These are phyloP conservation scores for Pollenia labialis DNA, from an alignment of 2,888 invertebrate genomes.

Conservation along the genomic window DNA sequence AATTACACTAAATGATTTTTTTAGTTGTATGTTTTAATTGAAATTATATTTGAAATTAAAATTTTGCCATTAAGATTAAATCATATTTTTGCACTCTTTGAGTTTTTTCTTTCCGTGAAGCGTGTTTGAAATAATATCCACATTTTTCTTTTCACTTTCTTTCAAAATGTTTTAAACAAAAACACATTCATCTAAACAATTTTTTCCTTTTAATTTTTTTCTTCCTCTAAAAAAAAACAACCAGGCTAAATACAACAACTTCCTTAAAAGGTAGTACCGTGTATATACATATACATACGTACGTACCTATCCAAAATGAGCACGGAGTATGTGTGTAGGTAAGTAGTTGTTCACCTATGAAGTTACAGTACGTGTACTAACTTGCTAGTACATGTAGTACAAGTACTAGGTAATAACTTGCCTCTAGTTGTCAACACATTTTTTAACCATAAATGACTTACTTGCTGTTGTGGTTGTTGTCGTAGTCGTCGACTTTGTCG, in stretches of 20 bases:
- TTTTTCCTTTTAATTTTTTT: neutral
- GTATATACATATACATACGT: neutral
- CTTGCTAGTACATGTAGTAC: conserved; percentile 9
- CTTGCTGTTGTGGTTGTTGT: conserved; percentile 35
- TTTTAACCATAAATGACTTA: conserved; percentile 68
- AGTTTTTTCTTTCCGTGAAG: neutral
- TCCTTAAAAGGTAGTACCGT: conserved; percentile 51
- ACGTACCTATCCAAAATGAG: neutral
- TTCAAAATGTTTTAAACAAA: conserved; percentile 40
- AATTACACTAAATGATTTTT: conserved; percentile 21
- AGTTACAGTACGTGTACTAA: conserved; percentile 15
- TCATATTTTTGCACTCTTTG: conserved; percentile 21
- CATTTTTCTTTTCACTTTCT: conserved; percentile 69
- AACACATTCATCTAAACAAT: conserved; percentile 18
- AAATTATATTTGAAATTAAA: conserved; percentile 55
- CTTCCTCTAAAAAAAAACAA: conserved; percentile 3
- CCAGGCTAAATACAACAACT: conserved; percentile 51
- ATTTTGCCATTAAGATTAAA: conserved; percentile 50
- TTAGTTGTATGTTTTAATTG: conserved; percentile 48
- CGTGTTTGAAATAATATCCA: conserved; percentile 49
- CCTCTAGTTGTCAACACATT: conserved; percentile 72
- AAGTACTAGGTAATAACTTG: conserved; percentile 59
- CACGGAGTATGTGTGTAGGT: neutral
- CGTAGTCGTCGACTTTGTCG: conserved; percentile 21
- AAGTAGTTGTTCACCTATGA: conserved; percentile 51